Evolutionary conservation across 2,888 invertebrate genomes (phyloP).

Genomic region (Mechanitis messenoides): DNA sequence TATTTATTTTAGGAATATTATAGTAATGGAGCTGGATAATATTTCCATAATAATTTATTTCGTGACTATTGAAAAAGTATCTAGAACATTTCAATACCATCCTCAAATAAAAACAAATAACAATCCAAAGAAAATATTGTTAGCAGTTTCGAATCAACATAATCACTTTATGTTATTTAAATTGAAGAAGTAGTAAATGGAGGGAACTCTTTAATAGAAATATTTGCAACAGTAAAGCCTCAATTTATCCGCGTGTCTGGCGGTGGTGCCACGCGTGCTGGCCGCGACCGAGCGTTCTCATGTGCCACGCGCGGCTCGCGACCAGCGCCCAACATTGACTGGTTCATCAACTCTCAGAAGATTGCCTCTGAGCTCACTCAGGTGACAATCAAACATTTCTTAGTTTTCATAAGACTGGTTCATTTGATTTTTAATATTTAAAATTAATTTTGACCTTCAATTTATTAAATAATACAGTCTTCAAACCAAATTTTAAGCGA

Average conservation of each 20-base stretch:
- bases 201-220: constrained; percentile 9
- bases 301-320: constrained; percentile 90
- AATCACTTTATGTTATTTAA: no score
- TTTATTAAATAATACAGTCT: no score
- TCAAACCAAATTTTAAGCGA: no score
- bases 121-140: no score
- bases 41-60: no score
- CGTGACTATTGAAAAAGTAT: not conserved
- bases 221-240: constrained; percentile 81
- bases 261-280: constrained; percentile 83
- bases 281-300: constrained; percentile 83
- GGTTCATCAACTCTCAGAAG: constrained; percentile 81
- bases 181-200: no score
- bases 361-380: constrained; percentile 66
- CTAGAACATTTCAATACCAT: no score
- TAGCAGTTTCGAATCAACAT: no score
- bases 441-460: no score
- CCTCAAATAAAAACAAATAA: no score
- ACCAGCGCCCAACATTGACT: constrained; percentile 88
- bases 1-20: no score
- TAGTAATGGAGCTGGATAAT: no score
- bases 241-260: constrained; percentile 83
- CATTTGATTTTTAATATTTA: not conserved
- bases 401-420: not conserved
- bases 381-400: constrained; percentile 36